Evolutionary conservation across 1,140 invertebrate species (phyloP).

Genomic region (Cydia strobilella): DNA sequence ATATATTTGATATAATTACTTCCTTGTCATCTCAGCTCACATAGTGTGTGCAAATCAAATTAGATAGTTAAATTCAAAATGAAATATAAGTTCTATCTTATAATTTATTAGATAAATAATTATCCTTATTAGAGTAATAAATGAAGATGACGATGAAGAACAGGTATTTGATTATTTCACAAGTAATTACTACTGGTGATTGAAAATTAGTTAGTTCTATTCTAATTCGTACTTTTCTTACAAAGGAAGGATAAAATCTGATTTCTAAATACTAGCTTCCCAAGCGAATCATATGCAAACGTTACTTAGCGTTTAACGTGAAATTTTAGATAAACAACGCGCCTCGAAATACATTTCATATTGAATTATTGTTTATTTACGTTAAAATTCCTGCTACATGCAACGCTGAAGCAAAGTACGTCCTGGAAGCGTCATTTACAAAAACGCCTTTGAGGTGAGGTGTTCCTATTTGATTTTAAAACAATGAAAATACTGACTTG

Average conservation of each 20-base stretch:
- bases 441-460: not conserved
- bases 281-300: not conserved
- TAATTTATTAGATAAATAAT: no score
- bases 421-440: constrained; percentile 1
- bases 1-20: no score
- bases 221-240: not conserved
- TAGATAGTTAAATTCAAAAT: no score
- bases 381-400: constrained; percentile 25
- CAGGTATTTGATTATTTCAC: no score
- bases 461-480: not conserved
- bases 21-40: no score
- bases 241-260: not conserved
- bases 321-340: constrained; percentile 27
- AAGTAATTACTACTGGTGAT: no score
- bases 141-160: no score
- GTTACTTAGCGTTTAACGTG: constrained; percentile 1
- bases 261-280: not conserved
- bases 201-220: no score
- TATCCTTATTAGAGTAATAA: no score
- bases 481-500: not conserved
- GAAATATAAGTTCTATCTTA: no score
- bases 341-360: constrained; percentile 11
- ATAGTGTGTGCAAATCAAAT: no score
- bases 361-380: constrained; percentile 32
- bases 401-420: constrained; percentile 1